phyloP scores from a whole-genome alignment of 2,888 invertebrate species.

The Leptothorax acervorum region DNA sequence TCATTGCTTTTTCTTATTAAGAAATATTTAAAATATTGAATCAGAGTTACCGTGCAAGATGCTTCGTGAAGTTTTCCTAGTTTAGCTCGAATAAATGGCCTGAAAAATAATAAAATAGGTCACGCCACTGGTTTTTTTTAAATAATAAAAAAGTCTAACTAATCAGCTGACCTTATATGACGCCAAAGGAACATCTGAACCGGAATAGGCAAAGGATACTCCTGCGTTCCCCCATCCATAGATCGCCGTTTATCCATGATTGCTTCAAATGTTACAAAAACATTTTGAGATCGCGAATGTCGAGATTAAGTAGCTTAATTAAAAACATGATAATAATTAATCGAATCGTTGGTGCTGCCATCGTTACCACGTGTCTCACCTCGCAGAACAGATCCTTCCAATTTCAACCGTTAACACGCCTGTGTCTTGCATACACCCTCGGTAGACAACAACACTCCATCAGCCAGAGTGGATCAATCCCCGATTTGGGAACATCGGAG shows the following conservation, averaged over 20 bases:
- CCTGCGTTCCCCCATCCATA: constrained; percentile 89
- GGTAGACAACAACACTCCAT: constrained; percentile 23
- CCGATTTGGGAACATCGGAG: neutral
- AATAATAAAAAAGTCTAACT: neutral
- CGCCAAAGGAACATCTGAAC: constrained; percentile 99
- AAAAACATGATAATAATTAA: constrained; percentile 21
- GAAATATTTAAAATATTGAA: constrained; percentile 34
- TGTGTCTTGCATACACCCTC: constrained; percentile 30
- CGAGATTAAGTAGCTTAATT: neutral
- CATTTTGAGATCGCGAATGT: neutral
- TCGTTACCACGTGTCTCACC: constrained; percentile 70
- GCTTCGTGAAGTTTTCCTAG: constrained; percentile 98
- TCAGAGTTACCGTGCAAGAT: constrained; percentile 95
- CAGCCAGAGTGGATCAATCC: constrained; percentile 54
- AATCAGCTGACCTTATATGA: constrained; percentile 91
- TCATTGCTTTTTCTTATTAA: neutral
- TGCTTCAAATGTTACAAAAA: constrained; percentile 4
- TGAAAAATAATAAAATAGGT: constrained; percentile 85
- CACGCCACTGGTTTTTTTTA: neutral
- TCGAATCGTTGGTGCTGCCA: constrained; percentile 10
- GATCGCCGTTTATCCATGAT: constrained; percentile 81
- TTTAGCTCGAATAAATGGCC: constrained; percentile 98
- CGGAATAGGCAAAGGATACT: constrained; percentile 95
- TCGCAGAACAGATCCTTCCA: constrained; percentile 46
- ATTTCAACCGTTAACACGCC: neutral